A percentile compares a stretch with the other conserved stretches of the same genome.
Conservation (phyloP, 2,888 invertebrate genomes). For the Platycheirus rosarum region DNA sequence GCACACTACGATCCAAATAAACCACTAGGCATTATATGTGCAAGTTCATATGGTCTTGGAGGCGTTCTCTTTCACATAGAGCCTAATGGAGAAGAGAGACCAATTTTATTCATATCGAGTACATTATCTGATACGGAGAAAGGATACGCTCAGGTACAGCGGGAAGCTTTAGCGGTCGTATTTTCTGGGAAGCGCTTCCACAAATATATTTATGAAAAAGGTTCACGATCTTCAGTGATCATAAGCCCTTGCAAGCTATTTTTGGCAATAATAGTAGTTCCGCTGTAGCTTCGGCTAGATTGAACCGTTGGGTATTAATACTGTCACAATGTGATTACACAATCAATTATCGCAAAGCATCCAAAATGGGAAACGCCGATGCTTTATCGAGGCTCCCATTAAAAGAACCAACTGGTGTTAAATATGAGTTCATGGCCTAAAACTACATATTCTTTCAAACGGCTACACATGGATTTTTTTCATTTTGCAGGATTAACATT, state of each 20-base stretch:
- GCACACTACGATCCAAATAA: constrained; percentile 28
- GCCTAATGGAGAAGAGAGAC: constrained; percentile 30
- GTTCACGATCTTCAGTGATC: constrained; percentile 74
- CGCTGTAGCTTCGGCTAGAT: constrained; percentile 10
- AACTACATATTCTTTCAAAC: constrained; percentile 27
- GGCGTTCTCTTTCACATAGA: constrained; percentile 28
- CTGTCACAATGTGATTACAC: constrained; percentile 25
- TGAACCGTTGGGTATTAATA: constrained; percentile 6
- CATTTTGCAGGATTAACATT: constrained; percentile 23
- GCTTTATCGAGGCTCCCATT: constrained; percentile 30
- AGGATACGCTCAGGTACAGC: constrained; percentile 21
- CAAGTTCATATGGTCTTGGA: constrained; percentile 38
- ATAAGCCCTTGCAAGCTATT: constrained; percentile 67
- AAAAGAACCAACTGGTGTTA: constrained; percentile 10
- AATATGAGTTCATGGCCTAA: constrained; percentile 1
- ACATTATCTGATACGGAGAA: constrained; percentile 31
- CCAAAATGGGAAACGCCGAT: too few relatives aligned
- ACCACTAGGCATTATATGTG: constrained; percentile 21
- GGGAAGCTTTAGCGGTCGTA: constrained; percentile 31
- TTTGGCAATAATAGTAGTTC: constrained; percentile 47
- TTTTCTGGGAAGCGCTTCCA: constrained; percentile 25
- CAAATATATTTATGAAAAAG: constrained; percentile 77
- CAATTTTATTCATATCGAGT: constrained; percentile 41
- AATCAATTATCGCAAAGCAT: too few relatives aligned
- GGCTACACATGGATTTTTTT: constrained; percentile 47